These are phyloP conservation scores for Bettongia penicillata DNA, from an alignment of 2,113 vertebrate genomes.

Conservation along the genomic window DNA sequence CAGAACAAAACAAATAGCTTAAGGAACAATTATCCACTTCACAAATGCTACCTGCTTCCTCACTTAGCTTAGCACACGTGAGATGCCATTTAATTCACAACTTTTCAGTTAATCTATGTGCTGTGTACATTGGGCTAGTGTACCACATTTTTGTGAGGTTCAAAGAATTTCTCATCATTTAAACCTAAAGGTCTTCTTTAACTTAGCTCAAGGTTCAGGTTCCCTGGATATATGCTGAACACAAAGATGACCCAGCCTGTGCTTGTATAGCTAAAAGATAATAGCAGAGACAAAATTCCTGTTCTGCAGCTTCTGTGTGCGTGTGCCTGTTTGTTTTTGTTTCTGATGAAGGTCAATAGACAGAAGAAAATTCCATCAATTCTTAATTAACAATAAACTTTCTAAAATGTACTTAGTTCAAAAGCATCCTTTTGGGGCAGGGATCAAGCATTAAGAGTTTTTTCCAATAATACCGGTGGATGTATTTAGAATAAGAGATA, in stretches of 20 bases:
- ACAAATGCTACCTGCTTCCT: background rate
- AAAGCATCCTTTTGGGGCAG: slow-evolving; percentile 18
- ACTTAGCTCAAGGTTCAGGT: background rate
- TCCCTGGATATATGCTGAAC: background rate
- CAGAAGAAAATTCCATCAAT: background rate
- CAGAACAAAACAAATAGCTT: background rate
- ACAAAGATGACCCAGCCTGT: background rate
- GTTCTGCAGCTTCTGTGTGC: background rate
- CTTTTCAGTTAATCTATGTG: slow-evolving; percentile 14
- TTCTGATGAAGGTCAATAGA: background rate
- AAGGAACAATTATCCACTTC: background rate
- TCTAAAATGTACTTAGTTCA: slow-evolving; percentile 6
- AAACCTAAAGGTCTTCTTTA: slow-evolving; percentile 26
- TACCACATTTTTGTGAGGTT: slow-evolving; percentile 19
- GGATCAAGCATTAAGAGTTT: slow-evolving; percentile 29
- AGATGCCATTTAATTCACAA: slow-evolving; percentile 33
- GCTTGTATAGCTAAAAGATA: background rate
- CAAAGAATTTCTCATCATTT: slow-evolving; percentile 25
- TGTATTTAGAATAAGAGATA: slow-evolving; percentile 3
- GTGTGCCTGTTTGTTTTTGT: background rate
- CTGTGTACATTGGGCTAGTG: slow-evolving; percentile 4
- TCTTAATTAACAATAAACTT: slow-evolving; percentile 36
- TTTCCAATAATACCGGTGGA: background rate
- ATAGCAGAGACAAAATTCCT: background rate
- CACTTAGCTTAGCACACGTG: background rate